These are phyloP conservation scores for Zaprionus ornatus DNA, from an alignment of 1,140 invertebrate species.

Conservation along the genomic window DNA sequence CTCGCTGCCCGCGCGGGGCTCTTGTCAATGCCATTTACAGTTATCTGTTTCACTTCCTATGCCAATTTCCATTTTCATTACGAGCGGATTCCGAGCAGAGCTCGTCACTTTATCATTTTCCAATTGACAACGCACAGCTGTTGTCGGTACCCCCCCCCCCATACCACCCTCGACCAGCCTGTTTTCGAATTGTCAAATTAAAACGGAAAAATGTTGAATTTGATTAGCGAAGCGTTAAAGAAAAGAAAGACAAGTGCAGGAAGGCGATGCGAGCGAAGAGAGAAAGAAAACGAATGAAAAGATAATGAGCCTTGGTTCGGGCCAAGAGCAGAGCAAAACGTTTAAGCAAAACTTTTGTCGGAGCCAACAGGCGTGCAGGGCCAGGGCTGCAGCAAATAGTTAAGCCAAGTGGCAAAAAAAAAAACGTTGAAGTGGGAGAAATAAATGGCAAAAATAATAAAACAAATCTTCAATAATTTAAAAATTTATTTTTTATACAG, in stretches of 20 bases:
- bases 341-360: slow-evolving; percentile 66
- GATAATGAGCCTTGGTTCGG: slow-evolving; percentile 70
- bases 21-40: slow-evolving; percentile 39
- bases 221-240: slow-evolving; percentile 79
- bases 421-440: not conserved
- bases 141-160: slow-evolving; percentile 27
- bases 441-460: not conserved
- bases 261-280: not conserved
- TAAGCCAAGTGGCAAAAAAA: not conserved
- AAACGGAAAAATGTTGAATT: slow-evolving; percentile 81
- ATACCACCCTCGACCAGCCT: slow-evolving; percentile 20
- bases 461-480: not conserved
- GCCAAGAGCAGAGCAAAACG: slow-evolving; percentile 54
- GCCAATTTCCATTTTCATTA: slow-evolving; percentile 60
- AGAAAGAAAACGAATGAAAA: slow-evolving; percentile 47
- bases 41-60: slow-evolving; percentile 48
- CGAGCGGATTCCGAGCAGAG: slow-evolving; percentile 14
- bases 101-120: slow-evolving; percentile 74
- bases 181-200: slow-evolving; percentile 80
- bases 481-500: no score
- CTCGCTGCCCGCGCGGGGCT: slow-evolving; percentile 1
- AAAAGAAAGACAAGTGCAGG: slow-evolving; percentile 56
- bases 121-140: slow-evolving; percentile 77
- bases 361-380: slow-evolving; percentile 43
- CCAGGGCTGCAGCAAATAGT: slow-evolving; percentile 40